Conservation (phyloP, 2,797 vertebrate species). For the Argyrosomus regius region DNA sequence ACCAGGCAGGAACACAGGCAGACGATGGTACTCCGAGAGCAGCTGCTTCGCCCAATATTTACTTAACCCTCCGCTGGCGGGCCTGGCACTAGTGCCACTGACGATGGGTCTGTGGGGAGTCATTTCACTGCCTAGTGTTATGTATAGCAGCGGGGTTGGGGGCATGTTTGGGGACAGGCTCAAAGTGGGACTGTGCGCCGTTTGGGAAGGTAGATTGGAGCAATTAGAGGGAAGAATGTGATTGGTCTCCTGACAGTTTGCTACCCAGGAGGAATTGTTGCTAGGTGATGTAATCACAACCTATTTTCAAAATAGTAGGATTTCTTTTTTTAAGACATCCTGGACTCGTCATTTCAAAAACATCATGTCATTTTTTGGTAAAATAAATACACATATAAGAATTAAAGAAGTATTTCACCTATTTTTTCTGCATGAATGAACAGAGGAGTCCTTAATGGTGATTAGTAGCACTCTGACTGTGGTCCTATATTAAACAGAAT, state of each 20-base stretch:
- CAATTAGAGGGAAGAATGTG: slow-evolving; percentile 69
- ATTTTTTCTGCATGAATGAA: slow-evolving; percentile 24
- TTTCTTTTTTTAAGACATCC: background rate
- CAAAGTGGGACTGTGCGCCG: slow-evolving; percentile 41
- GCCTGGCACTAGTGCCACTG: slow-evolving; percentile 72
- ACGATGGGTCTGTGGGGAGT: slow-evolving; percentile 72
- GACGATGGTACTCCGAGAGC: slow-evolving; percentile 78
- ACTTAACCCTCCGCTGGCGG: slow-evolving; percentile 83
- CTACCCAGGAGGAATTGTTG: slow-evolving; percentile 56
- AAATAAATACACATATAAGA: background rate
- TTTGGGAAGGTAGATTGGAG: slow-evolving; percentile 69
- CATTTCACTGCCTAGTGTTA: slow-evolving; percentile 66
- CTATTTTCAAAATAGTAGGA: background rate
- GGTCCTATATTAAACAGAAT: slow-evolving; percentile 52
- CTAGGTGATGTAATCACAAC: slow-evolving; percentile 50
- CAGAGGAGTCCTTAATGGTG: slow-evolving; percentile 31
- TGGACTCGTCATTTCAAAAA: background rate
- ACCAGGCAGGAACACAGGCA: slow-evolving; percentile 74
- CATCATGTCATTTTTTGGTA: background rate
- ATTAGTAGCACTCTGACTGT: slow-evolving; percentile 39
- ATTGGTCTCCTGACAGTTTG: slow-evolving; percentile 74
- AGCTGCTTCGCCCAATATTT: slow-evolving; percentile 86
- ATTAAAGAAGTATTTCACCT: background rate
- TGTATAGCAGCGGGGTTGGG: slow-evolving; percentile 61
- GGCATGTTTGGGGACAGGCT: slow-evolving; percentile 49